A percentile compares a stretch with the other conserved stretches of the same genome.
phyloP scores from a whole-genome alignment of 1,140 invertebrate species.

The Drosophila sp. region DNA sequence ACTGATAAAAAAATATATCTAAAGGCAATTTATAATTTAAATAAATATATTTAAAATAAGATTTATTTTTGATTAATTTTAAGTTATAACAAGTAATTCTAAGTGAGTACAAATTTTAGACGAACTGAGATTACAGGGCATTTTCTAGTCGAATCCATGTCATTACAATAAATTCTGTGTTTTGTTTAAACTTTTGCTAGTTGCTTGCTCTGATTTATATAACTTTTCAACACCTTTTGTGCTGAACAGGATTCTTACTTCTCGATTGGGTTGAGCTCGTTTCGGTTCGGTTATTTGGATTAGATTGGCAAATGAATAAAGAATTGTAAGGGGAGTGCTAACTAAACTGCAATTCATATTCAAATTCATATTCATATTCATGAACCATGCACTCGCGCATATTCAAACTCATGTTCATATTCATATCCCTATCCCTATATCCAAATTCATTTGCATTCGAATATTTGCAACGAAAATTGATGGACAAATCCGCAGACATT shows the following conservation, averaged over 20 bases:
- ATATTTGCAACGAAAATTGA: slow-evolving; percentile 40
- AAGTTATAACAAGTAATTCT: no score
- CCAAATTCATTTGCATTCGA: slow-evolving; percentile 35
- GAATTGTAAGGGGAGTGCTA: neutral
- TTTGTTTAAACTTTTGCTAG: neutral
- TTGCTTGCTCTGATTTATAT: slow-evolving; percentile 63
- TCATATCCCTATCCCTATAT: slow-evolving; percentile 26
- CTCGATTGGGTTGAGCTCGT: slow-evolving; percentile 23
- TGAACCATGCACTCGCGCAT: slow-evolving; percentile 6
- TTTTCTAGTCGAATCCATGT: neutral
- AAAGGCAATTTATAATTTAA: no score
- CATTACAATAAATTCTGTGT: neutral
- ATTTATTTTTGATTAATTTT: no score
- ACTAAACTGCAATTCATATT: slow-evolving; percentile 40
- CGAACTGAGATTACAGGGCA: slow-evolving; percentile 12
- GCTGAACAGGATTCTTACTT: slow-evolving; percentile 24
- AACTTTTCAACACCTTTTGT: slow-evolving; percentile 68
- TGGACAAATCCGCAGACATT: slow-evolving; percentile 37
- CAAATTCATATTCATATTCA: slow-evolving; percentile 41
- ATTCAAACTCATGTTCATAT: slow-evolving; percentile 32
- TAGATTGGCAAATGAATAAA: neutral
- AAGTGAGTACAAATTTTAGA: no score
- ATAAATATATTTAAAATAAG: no score
- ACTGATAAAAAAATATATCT: no score
- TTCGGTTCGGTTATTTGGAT: neutral